phyloP scores from a whole-genome alignment of 2,888 invertebrate genomes.

The Gerris lacustris region DNA sequence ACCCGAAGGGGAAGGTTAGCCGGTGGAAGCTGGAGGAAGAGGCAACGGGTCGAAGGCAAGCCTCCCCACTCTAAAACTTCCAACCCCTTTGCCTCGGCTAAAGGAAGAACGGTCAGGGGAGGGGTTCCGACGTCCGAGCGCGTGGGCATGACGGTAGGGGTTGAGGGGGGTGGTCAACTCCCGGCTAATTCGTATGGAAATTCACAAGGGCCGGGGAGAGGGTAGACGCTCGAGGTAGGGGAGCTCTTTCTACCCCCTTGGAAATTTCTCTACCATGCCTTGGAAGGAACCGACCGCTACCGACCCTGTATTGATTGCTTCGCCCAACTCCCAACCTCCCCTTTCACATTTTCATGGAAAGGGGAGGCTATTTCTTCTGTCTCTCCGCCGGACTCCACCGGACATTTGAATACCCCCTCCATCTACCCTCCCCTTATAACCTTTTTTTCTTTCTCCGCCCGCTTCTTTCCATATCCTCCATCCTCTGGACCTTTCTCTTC shows the following conservation, averaged over 20 bases:
- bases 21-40: background rate
- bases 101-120: too few species aligned
- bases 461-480: too few species aligned
- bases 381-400: background rate
- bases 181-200: conserved; percentile 5
- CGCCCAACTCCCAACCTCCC: background rate
- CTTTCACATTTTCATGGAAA: background rate
- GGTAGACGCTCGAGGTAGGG: too few species aligned
- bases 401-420: conserved; percentile 1
- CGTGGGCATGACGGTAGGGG: background rate
- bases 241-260: background rate
- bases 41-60: background rate
- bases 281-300: background rate
- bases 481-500: too few species aligned
- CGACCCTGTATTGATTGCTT: conserved; percentile 3
- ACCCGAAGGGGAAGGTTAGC: background rate
- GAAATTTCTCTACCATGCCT: background rate
- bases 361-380: conserved; percentile 1
- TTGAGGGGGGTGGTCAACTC: background rate
- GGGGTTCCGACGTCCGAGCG: background rate
- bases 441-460: too few species aligned
- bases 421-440: background rate
- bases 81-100: too few species aligned
- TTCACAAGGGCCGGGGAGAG: background rate
- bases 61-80: background rate